Evolutionary conservation across 1,140 invertebrate genomes (phyloP), one percentile per base, ranked within the genome.

Genomic region (Amyelois transitella): DNA sequence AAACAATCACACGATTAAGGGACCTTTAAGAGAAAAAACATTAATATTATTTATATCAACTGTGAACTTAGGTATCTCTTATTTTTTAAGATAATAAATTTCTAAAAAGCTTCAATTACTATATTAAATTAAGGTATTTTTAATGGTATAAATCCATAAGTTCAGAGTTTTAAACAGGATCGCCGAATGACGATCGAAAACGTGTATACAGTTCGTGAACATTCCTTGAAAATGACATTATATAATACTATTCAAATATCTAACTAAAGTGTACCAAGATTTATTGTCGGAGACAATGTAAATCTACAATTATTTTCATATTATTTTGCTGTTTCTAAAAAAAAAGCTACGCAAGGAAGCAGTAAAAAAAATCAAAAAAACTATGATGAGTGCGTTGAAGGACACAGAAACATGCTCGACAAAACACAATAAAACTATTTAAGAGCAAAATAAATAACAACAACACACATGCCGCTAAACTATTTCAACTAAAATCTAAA

Each of bases 371-470:
- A n/a, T n/a, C 24, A 65, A 69, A 77, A 67, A 62, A 62, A 74
- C 65, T 82, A 86, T 82, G 82, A 86, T 81, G 67, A 76, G 79
- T 85, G 80, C 81, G 75, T 77, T 69, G 80, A 85, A 84, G 83
- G 84, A 83, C 80, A 81, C 47, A 78, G 75, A 78, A 74, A 48
- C 84, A 84, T 85, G 80, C 84, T 62, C 51, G 64, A 59, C 60
- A 66, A 51, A 48, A 64, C 56, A 63, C 62, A 80, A 73, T 53
- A 68, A 61, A 72, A 44, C 22, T 49, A 38, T 24, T 25, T 19
- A 57, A 18, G 6, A 52, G 56, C 43, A 25, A 64, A n/a, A 25
- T 49, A 59, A 54, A 53, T 45, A 53, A 49, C 48, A 38, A 1
- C 19, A 38, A 38, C 32, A n/a, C n/a, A n/a, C n/a, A 48, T 48